These are phyloP conservation scores for Echinometra lucunter DNA, from an alignment of 53 echinoderm and acorn worm species.

Conservation along the genomic window DNA sequence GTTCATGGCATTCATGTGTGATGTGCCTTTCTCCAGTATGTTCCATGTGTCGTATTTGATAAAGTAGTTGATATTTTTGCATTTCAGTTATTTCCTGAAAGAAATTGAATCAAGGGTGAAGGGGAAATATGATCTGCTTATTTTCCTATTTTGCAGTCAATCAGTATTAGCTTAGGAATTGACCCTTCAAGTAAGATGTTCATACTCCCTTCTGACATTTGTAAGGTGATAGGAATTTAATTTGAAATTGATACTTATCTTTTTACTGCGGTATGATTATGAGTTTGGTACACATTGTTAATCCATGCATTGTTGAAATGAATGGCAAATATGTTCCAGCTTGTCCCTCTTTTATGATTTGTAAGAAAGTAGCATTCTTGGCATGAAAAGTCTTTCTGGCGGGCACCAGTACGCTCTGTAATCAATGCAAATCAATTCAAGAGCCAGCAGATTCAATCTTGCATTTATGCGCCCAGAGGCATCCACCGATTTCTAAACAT, in stretches of 20 bases:
- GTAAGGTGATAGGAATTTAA: neutral
- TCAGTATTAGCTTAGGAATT: neutral
- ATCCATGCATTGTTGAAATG: neutral
- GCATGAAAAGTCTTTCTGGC: neutral
- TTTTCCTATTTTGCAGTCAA: neutral
- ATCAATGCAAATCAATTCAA: constrained; percentile 51
- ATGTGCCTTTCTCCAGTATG: too few species aligned
- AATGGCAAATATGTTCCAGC: neutral
- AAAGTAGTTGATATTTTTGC: too few species aligned
- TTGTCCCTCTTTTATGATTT: too few species aligned
- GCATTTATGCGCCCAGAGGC: constrained; percentile 45
- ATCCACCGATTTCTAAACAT: constrained; percentile 22
- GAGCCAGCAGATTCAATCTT: constrained; percentile 38
- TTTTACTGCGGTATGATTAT: neutral
- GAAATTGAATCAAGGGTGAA: neutral
- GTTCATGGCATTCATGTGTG: neutral
- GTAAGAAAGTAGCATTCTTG: too few species aligned
- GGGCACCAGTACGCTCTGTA: neutral
- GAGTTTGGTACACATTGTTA: neutral
- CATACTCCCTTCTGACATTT: neutral
- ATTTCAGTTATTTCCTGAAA: neutral
- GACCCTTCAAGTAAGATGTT: neutral
- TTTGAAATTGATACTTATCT: constrained; percentile 11
- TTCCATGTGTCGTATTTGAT: too few species aligned
- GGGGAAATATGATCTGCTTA: neutral